phyloP scores from a whole-genome alignment of 1,140 invertebrate genomes.

The Cydia pomonella region DNA sequence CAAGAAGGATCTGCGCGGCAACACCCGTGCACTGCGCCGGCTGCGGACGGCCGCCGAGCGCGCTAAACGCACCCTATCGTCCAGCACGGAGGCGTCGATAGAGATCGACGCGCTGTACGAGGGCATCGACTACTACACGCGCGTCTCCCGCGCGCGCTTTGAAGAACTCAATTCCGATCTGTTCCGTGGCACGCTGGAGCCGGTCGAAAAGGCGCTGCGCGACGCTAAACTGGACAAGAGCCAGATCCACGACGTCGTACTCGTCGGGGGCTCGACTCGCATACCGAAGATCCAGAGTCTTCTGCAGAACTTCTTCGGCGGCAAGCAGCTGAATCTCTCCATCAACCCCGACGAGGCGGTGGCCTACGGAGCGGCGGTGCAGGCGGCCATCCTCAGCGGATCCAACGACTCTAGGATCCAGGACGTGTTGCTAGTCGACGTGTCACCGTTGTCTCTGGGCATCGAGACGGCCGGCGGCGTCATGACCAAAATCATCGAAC shows the following conservation, averaged over 20 bases:
- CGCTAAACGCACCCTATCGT: conserved; percentile 67
- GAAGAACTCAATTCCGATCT: conserved; percentile 83
- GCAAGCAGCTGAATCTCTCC: conserved; percentile 66
- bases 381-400: conserved; percentile 83
- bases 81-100: conserved; percentile 51
- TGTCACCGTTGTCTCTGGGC: conserved; percentile 39
- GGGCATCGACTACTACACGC: conserved; percentile 63
- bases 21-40: conserved; percentile 74
- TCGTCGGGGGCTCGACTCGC: conserved; percentile 83
- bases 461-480: conserved; percentile 31
- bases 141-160: conserved; percentile 84
- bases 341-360: conserved; percentile 72
- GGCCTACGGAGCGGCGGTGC: conserved; percentile 63
- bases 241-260: conserved; percentile 83
- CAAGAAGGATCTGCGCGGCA: conserved; percentile 61
- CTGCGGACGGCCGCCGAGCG: conserved; percentile 81
- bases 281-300: conserved; percentile 74
- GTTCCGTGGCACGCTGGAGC: conserved; percentile 54
- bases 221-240: conserved; percentile 84
- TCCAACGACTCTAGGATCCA: conserved; percentile 78
- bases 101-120: conserved; percentile 55
- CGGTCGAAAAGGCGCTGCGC: conserved; percentile 80
- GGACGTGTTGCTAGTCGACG: conserved; percentile 74
- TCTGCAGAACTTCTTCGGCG: conserved; percentile 61
- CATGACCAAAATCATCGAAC: conserved; percentile 80